These are phyloP conservation scores for Scolopax rusticola DNA, from an alignment of 2,797 vertebrate genomes.

Conservation along the genomic window DNA sequence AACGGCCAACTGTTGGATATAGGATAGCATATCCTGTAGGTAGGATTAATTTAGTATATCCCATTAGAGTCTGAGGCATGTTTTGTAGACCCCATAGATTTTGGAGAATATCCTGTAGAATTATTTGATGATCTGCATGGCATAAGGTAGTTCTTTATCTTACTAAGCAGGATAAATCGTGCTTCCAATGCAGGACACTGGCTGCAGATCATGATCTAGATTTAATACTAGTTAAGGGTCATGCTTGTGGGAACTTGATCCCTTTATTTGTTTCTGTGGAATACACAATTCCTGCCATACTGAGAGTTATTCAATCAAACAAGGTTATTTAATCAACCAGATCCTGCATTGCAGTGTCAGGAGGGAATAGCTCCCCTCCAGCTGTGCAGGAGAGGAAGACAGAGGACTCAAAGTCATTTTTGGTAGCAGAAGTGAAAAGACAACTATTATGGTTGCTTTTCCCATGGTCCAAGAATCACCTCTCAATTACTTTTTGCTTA, in stretches of 20 bases:
- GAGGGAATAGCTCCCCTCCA: not conserved
- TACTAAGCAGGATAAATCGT: not conserved
- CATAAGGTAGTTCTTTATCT: not conserved
- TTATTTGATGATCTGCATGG: not conserved
- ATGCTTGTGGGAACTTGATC: not conserved
- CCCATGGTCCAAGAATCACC: not conserved
- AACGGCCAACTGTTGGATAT: not conserved
- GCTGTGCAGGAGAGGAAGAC: not conserved
- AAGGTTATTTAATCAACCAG: not conserved
- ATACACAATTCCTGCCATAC: not conserved
- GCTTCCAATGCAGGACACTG: not conserved
- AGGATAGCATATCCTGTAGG: not conserved
- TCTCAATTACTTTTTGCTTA: not conserved
- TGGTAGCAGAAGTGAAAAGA: not conserved
- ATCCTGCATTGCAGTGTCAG: not conserved
- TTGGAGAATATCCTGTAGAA: not conserved
- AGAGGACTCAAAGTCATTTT: not conserved
- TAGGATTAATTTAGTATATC: not conserved
- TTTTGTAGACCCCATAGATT: not conserved
- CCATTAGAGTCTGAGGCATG: not conserved
- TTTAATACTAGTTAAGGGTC: not conserved
- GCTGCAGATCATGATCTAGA: not conserved
- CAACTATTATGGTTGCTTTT: not conserved
- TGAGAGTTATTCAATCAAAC: not conserved
- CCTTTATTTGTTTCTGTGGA: not conserved